phyloP scores from a whole-genome alignment of 2,888 invertebrate species.

The Phyllotreta striolata region DNA sequence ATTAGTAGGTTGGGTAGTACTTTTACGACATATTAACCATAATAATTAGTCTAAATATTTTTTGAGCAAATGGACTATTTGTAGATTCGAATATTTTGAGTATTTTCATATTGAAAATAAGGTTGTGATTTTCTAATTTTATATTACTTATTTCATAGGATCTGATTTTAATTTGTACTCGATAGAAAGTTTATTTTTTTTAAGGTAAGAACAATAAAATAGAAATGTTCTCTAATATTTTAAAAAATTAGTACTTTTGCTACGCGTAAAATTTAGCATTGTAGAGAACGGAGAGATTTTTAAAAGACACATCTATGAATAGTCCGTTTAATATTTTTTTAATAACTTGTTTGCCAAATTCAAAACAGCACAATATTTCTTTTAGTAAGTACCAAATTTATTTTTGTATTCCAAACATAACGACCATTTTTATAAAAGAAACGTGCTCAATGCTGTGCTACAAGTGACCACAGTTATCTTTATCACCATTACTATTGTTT shows the following conservation, averaged over 20 bases:
- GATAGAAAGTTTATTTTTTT: neutral
- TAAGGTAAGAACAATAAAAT: too few species aligned
- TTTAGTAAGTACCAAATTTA: conserved; percentile 24
- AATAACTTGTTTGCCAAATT: conserved; percentile 3
- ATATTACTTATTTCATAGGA: too few species aligned
- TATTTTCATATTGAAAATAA: conserved; percentile 3
- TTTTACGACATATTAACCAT: too few species aligned
- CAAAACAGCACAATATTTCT: conserved; percentile 30
- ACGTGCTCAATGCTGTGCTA: conserved; percentile 36
- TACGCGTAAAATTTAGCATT: too few species aligned
- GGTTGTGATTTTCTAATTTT: conserved; percentile 18
- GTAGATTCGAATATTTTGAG: conserved; percentile 14
- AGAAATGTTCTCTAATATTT: too few species aligned
- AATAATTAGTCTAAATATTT: too few species aligned
- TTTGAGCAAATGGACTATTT: conserved; percentile 20
- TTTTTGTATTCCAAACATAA: conserved; percentile 33
- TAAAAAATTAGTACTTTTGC: too few species aligned
- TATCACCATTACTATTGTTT: conserved; percentile 23
- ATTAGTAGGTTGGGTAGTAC: neutral
- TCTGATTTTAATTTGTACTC: neutral
- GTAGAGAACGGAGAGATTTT: too few species aligned
- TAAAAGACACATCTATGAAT: conserved; percentile 20
- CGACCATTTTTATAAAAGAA: conserved; percentile 26
- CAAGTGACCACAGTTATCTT: conserved; percentile 28
- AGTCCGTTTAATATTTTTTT: conserved; percentile 12